phyloP scores from a whole-genome alignment of 2,888 invertebrate species.

The Gerris lacustris region DNA sequence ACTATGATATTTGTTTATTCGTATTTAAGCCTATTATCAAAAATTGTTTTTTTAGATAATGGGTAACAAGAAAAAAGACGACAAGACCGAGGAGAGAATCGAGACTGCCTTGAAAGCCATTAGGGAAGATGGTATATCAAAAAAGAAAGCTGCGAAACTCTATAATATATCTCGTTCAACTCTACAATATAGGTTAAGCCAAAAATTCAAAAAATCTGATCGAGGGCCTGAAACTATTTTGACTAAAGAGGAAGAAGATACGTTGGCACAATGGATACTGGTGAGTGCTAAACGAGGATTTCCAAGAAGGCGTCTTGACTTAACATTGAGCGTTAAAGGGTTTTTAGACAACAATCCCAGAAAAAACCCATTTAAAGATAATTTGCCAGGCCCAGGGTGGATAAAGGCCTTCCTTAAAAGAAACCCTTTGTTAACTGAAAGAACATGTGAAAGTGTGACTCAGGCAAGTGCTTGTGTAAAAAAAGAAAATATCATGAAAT shows the following conservation, averaged over 20 bases:
- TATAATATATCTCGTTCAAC: slow-evolving; percentile 11
- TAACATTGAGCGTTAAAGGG: slow-evolving; percentile 10
- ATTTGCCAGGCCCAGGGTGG: slow-evolving; percentile 26
- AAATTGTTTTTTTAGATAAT: too few relatives aligned
- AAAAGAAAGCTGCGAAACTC: slow-evolving; percentile 9
- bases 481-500: slow-evolving; percentile 20
- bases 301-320: slow-evolving; percentile 9
- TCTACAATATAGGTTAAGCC: slow-evolving; percentile 12
- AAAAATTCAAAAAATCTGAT: slow-evolving; percentile 5
- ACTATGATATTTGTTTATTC: too few relatives aligned
- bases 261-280: slow-evolving; percentile 5
- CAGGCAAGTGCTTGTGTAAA: slow-evolving; percentile 22
- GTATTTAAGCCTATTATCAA: too few relatives aligned
- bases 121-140: too few relatives aligned
- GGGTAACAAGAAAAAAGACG: too few relatives aligned
- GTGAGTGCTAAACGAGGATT: slow-evolving; percentile 16
- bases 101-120: too few relatives aligned
- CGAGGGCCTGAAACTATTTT: slow-evolving; percentile 10
- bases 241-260: slow-evolving; percentile 6
- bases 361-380: slow-evolving; percentile 24
- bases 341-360: slow-evolving; percentile 6
- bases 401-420: slow-evolving; percentile 22
- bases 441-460: slow-evolving; percentile 25
- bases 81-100: too few relatives aligned
- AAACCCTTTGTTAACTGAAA: slow-evolving; percentile 22